These are phyloP conservation scores for Tretioscincus oriximinensis DNA, from an alignment of 2,113 vertebrate species.

Conservation along the genomic window DNA sequence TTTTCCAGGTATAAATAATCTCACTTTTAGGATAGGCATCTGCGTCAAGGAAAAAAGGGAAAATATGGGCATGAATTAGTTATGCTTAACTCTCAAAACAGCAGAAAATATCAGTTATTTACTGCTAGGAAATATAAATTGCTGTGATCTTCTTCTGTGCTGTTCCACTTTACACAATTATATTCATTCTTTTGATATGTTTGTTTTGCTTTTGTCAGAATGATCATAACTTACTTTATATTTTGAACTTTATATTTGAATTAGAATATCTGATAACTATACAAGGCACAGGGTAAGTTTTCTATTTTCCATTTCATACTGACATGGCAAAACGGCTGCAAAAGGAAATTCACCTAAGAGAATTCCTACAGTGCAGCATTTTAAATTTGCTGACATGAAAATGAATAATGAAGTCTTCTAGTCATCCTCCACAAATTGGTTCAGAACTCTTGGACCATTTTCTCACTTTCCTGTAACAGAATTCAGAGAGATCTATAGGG, in stretches of 20 bases:
- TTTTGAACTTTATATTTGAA: background rate
- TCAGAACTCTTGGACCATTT: background rate
- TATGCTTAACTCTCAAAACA: constrained; percentile 1
- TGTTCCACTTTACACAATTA: background rate
- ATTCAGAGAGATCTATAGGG: no score
- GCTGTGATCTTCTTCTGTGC: background rate
- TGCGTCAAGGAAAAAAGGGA: constrained; percentile 54
- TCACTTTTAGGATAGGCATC: constrained; percentile 98
- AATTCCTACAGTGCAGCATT: no score
- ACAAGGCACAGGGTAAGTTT: no score
- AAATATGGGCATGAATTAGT: constrained; percentile 8
- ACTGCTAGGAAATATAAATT: background rate
- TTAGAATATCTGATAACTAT: background rate
- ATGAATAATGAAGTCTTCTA: background rate
- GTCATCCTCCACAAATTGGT: background rate
- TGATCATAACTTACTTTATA: background rate
- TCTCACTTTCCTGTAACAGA: no score
- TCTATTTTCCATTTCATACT: no score
- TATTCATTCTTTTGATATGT: background rate
- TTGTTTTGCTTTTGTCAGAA: background rate
- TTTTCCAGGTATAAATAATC: constrained; percentile 98
- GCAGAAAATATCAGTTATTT: background rate
- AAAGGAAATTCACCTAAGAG: no score
- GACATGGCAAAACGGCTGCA: no score
- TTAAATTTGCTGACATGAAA: background rate